Conservation (phyloP, 2,113 vertebrate species). For the Xiphophorus maculatus region DNA sequence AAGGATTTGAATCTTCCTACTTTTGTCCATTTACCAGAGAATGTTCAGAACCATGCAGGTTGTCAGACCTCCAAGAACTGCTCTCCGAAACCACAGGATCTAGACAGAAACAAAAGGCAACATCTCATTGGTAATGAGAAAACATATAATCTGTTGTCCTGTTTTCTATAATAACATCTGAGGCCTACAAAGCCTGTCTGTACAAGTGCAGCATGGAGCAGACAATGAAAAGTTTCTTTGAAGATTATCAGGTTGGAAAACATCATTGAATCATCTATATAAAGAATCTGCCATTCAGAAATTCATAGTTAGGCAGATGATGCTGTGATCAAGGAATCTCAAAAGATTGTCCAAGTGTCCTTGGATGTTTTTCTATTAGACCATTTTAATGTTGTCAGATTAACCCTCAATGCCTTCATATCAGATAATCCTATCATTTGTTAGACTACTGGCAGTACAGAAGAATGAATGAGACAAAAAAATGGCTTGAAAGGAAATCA, state of each 20-base stretch:
- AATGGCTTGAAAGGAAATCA: background rate
- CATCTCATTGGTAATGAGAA: background rate
- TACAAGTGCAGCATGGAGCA: background rate
- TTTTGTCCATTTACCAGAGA: constrained; percentile 62
- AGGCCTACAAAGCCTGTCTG: background rate
- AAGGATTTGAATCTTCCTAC: background rate
- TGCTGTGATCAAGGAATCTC: background rate
- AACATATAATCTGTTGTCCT: background rate
- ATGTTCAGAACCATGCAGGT: constrained; percentile 77
- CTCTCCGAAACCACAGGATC: constrained; percentile 79
- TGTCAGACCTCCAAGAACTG: constrained; percentile 69
- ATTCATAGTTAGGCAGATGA: background rate
- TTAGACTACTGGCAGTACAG: background rate
- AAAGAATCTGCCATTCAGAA: background rate
- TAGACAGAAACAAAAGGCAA: constrained; percentile 28
- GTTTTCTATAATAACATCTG: background rate
- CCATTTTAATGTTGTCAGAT: background rate
- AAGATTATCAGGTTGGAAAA: background rate
- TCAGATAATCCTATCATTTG: background rate
- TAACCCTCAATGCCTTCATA: background rate
- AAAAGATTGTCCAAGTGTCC: background rate
- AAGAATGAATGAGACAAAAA: background rate
- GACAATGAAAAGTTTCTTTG: background rate
- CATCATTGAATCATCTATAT: background rate
- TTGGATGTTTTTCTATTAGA: background rate